Evolutionary conservation across 2,797 vertebrate genomes (phyloP), one percentile per base, ranked within the genome.

Genomic region (Rhodeus uyekii): DNA sequence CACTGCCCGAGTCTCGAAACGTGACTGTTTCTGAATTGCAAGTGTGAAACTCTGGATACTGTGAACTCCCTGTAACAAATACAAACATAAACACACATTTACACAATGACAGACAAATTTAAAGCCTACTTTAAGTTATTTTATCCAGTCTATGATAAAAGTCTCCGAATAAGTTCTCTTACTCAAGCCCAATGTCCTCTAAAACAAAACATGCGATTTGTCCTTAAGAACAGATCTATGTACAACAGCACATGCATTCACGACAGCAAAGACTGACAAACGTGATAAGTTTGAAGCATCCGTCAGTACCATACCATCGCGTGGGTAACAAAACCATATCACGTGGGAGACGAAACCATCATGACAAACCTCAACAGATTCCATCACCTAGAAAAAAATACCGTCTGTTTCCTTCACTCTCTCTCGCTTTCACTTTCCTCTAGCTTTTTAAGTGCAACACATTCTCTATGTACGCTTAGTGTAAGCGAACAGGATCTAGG

Each of bases 1-100:
- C 96, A 0, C 96, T 96, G 81, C 93, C 92, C 0, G 95, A 96
- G 78, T 94, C 95, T 87, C 92, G 91, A 88, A 94, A 94, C 67
- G 93, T 78, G 32, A 91, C 89, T 6, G 93, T 91, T 86, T 94
- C 90, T 2, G 88, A 76, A 7, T 83, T 90, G 27, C 61, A 78
- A 10, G 76, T 53, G 85, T 92, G 89, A 53, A 93, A 91, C n/a
- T 90, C 90, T 81, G 96, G 81, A 73, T 95, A 95, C 82, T 83
- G 91, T 1, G 94, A 90, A 75, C 94, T 94, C 78, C 93, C 97
- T 99, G 89, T 5, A 81, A 91, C 58, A 90, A n/a, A 91, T 2
- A 75, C 34, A 79, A 76, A 67, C 86, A 75, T 18, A 81, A 78
- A 64, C 86, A 74, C 79, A 85, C 79, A 87, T 76, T 85, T 67